Evolutionary conservation across 2,888 invertebrate species (phyloP).

Genomic region (Calameuta pallipes): DNA sequence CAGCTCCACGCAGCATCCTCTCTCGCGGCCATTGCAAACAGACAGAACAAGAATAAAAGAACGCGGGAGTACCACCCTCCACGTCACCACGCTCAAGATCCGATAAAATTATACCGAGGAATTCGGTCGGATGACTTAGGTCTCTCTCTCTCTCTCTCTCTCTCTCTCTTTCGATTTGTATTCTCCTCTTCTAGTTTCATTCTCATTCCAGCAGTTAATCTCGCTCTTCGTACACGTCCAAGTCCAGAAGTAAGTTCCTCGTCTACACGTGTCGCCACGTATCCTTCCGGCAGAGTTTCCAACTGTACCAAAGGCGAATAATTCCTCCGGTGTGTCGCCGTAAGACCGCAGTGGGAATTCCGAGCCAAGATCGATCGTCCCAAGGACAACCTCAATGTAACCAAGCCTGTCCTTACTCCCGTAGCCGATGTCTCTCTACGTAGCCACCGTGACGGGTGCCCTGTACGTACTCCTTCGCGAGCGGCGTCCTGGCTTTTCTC

Average conservation of each 20-base stretch:
- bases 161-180: neutral
- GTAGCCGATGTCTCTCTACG: neutral
- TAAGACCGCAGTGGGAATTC: neutral
- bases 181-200: neutral
- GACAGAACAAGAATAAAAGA: constrained; percentile 4
- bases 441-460: neutral
- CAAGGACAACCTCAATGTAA: neutral
- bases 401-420: neutral
- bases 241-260: neutral
- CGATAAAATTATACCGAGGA: constrained; percentile 28
- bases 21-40: neutral
- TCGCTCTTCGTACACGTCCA: neutral
- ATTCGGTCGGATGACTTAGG: neutral
- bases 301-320: neutral
- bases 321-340: neutral
- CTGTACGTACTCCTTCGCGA: neutral
- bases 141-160: neutral
- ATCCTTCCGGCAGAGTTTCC: neutral
- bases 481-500: neutral
- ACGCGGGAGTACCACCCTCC: constrained; percentile 4
- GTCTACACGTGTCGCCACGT: neutral
- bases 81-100: constrained; percentile 18
- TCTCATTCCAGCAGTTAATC: neutral
- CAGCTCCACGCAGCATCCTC: constrained; percentile 14
- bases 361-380: neutral